Evolutionary conservation across 1,140 invertebrate genomes (phyloP).

Genomic region (Drosophila albomicans): DNA sequence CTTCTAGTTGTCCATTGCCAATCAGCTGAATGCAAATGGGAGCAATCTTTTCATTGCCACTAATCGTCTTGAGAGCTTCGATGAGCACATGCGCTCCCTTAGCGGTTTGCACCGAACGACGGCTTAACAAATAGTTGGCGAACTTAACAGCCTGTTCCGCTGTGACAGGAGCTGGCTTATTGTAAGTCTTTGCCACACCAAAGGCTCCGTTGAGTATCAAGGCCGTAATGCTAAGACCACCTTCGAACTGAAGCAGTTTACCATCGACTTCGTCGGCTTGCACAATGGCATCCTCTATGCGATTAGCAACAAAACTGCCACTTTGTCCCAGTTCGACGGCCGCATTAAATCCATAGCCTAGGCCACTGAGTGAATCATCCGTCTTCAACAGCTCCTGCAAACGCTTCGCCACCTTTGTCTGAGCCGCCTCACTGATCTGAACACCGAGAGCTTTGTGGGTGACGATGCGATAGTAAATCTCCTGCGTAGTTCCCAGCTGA

Average conservation of each 20-base stretch:
- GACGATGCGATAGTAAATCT: constrained; percentile 75
- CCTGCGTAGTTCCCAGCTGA: constrained; percentile 65
- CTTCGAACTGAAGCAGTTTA: constrained; percentile 96
- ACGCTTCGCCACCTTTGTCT: constrained; percentile 88
- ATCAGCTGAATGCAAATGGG: constrained; percentile 93
- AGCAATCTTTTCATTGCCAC: constrained; percentile 68
- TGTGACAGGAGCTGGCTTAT: constrained; percentile 90
- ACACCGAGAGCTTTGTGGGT: constrained; percentile 70
- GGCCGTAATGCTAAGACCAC: constrained; percentile 89
- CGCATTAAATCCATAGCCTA: constrained; percentile 94
- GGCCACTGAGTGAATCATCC: constrained; percentile 90
- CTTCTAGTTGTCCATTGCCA: constrained; percentile 90
- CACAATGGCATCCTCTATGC: constrained; percentile 95
- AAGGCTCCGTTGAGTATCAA: constrained; percentile 86
- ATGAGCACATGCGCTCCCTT: constrained; percentile 93
- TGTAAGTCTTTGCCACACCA: constrained; percentile 89
- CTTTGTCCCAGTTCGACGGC: constrained; percentile 88
- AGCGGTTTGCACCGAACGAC: constrained; percentile 94
- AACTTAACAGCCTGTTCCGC: constrained; percentile 95
- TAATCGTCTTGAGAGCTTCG: constrained; percentile 89
- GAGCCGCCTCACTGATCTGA: constrained; percentile 84
- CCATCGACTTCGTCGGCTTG: constrained; percentile 98
- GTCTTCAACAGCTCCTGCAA: constrained; percentile 90
- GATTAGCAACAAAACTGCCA: constrained; percentile 90
- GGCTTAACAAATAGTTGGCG: constrained; percentile 95